Evolutionary conservation across 2,888 invertebrate species (phyloP).

Genomic region (Ochropacha duplaris): DNA sequence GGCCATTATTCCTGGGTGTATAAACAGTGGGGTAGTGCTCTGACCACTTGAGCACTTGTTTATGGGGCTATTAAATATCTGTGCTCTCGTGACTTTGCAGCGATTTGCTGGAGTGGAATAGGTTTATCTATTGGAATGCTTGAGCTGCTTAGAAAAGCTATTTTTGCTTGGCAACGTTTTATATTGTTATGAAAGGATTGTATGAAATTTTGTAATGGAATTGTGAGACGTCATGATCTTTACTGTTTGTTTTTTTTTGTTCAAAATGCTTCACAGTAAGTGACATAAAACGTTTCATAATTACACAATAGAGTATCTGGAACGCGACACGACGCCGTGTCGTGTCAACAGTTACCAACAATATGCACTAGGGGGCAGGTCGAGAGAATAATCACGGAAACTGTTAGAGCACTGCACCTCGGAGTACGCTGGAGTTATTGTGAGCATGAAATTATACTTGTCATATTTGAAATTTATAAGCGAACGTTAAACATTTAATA

Average conservation of each 20-base stretch:
- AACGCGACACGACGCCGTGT: conserved; percentile 15
- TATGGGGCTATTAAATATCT: conserved; percentile 34
- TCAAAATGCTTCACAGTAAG: conserved; percentile 26
- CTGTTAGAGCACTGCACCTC: background rate
- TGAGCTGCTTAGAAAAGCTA: background rate
- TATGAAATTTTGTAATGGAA: too few species aligned
- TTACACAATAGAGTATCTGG: conserved; percentile 30
- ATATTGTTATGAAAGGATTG: too few species aligned
- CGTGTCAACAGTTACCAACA: conserved; percentile 37
- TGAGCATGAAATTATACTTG: background rate
- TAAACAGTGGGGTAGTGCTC: conserved; percentile 30
- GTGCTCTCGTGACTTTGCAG: background rate
- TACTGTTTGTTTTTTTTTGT: too few species aligned
- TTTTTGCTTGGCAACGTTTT: background rate
- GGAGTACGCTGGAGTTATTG: background rate
- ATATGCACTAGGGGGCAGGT: conserved; percentile 16
- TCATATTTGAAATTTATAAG: background rate
- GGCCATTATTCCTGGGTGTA: conserved; percentile 4
- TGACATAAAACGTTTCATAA: conserved; percentile 26
- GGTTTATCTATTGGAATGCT: conserved; percentile 11
- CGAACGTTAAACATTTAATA: too few species aligned
- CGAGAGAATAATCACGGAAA: background rate
- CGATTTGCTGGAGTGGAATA: conserved; percentile 13
- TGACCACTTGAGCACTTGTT: conserved; percentile 37
- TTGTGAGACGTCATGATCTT: too few species aligned